A percentile compares a stretch with the other conserved stretches of the same genome.
Evolutionary conservation across 53 echinoderm and acorn worm genomes (phyloP).

Genomic region (Holothuria scabra): DNA sequence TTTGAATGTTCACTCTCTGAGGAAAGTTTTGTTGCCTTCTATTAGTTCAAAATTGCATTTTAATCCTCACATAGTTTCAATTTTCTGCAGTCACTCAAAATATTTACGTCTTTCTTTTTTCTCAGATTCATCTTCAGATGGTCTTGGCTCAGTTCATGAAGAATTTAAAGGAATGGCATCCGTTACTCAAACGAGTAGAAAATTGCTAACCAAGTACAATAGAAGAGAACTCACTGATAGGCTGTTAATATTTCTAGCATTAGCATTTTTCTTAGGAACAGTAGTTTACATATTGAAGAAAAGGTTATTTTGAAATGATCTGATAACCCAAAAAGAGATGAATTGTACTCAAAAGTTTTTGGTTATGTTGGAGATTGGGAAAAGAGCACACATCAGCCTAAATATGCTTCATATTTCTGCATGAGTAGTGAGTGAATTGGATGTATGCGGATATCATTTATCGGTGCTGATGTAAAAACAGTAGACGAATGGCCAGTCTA

Average conservation of each 20-base stretch:
- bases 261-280: conserved; percentile 90
- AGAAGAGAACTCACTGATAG: conserved; percentile 93
- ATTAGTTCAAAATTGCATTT: no score
- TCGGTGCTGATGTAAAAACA: no score
- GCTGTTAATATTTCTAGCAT: conserved; percentile 90
- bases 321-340: neutral
- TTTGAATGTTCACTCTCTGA: no score
- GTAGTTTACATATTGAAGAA: conserved; percentile 96
- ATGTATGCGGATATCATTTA: no score
- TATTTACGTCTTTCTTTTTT: no score
- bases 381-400: neutral
- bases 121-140: conserved; percentile 86
- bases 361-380: neutral
- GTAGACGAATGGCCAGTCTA: no score
- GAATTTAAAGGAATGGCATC: conserved; percentile 96
- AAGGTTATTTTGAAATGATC: conserved; percentile 76
- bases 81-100: no score
- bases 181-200: conserved; percentile 92
- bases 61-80: no score
- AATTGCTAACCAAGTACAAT: conserved; percentile 93
- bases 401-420: no score
- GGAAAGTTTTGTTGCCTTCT: no score
- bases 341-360: neutral
- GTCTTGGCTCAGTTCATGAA: conserved; percentile 79
- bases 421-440: no score